Evolutionary conservation across 2,888 invertebrate genomes (phyloP).

Genomic region (Caenorhabditis panamensis): DNA sequence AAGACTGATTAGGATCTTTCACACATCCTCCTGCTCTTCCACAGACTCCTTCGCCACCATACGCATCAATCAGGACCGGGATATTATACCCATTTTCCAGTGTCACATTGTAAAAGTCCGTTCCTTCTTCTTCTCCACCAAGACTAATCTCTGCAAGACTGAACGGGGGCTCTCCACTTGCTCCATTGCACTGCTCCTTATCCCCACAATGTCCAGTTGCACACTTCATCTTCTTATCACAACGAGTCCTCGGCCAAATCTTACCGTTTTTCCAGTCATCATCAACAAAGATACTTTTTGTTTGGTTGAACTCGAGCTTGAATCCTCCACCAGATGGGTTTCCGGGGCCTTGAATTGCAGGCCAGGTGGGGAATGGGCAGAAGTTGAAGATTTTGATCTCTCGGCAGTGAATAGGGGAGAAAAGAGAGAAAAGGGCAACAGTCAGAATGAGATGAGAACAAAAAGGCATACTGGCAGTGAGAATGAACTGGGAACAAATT

Average conservation of each 20-base stretch:
- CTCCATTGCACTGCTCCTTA: constrained; percentile 68
- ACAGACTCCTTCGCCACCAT: constrained; percentile 26
- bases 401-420: too few species aligned
- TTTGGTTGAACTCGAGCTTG: constrained; percentile 51
- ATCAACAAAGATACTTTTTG: constrained; percentile 31
- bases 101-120: constrained; percentile 83
- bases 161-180: constrained; percentile 82
- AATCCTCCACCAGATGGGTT: constrained; percentile 39
- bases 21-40: constrained; percentile 45
- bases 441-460: too few species aligned
- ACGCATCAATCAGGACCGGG: constrained; percentile 63
- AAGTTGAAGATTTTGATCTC: constrained; percentile 67
- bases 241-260: constrained; percentile 42
- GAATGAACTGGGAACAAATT: too few species aligned
- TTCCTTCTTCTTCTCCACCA: constrained; percentile 77
- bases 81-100: constrained; percentile 84
- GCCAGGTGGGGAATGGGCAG: constrained; percentile 67
- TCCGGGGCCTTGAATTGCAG: constrained; percentile 37
- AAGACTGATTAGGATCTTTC: constrained; percentile 20
- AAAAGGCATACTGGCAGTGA: too few species aligned
- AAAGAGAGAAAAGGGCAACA: too few species aligned
- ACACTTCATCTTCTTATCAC: constrained; percentile 33
- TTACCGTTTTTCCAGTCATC: constrained; percentile 29
- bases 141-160: constrained; percentile 82
- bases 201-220: constrained; percentile 56